Evolutionary conservation across 2,797 vertebrate genomes (phyloP), one percentile per base, ranked within the genome.

Genomic region (Setipinna tenuifilis): DNA sequence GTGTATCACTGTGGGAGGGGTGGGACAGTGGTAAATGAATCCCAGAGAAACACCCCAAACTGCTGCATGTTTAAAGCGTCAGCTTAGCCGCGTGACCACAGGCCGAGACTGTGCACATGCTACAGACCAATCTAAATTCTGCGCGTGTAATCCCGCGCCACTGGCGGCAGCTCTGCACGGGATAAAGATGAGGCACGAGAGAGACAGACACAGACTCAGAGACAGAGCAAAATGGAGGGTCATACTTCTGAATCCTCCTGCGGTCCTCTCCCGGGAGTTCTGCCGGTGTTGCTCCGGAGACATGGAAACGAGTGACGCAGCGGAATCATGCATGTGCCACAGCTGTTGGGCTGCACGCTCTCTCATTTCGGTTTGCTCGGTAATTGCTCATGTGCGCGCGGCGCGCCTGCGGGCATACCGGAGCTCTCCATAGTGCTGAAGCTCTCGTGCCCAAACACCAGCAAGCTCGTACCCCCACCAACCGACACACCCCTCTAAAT

Each of bases 391-490:
- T 35, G 65, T 71, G 65, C 65, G 62, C 61, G 5, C 10, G 7
- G 4, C 46, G 1, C 23, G 65, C 65, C 65, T 71, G 25, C 12
- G 65, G 65, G 28, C 28, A 65, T 28, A 65, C 65, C 25, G 46
- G 75, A 86, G 82, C 82, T 85, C 80, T 86, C 65, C 35, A 16
- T 41, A 23, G 82, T 85, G 25, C 82, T 82, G 81, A 88, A 88
- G 86, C 59, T 23, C 65, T 35, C 65, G 28, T 35, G 28, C 28
- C 28, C 65, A 31, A 71, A 68, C 62, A 31, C 23, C 62, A 65
- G 62, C 62, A 68, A 68, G 23, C 62, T 68, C 62, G 62, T 11
- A 14, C 12, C 11, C 10, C 62, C 19, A 19, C 61, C 61, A 1
- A 5, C 12, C 25, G 28, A 71, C 65, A 71, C 25, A 71, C 65